Base-by-base conservation (phyloP, 1,140 invertebrate species). In the Diorhabda carinulata region DNA sequence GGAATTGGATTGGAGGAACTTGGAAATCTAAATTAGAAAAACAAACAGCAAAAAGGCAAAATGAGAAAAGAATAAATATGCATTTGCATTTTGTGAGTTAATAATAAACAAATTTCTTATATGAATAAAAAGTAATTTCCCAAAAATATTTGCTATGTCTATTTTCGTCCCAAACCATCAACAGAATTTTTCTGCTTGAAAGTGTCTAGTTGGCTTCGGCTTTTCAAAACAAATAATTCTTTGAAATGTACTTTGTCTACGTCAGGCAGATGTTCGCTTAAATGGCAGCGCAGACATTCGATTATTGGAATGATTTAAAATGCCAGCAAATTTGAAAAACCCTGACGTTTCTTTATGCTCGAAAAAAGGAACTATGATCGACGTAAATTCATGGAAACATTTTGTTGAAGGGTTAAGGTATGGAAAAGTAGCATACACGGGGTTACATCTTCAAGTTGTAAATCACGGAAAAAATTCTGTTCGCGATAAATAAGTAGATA, bases 301-400 rank as follows among this genome's bases (percentile, higher is more conserved):
- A 60, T 60, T 60, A 40, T 60, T 60, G 59, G 42, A 60, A 60
- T 60, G 59, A 60, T 60, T 60, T 25, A 43, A 7, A 60, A 10
- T 40, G 10, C 42, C 10, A 60, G 42, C 25, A 25, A 9, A 10
- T 60, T 60, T 43, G 59, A 40, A 10, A 60, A 6, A 60, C 10
- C 10, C 6, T 40, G 10, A 25, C 42, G 59, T 2, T 40, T 60
- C 59, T 7, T 60, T 40, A 60, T 10, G 7, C 25, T 60, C 25
- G 6, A 9, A 60, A 60, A 6, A 6, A 10, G 25, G 2, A 43
- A 25, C 6, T 60, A 60, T 10, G 7, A 7, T 4, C 10, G 41
- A 44, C 62, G 61, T 10, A 45, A 41, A 8, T 68, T 52, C 4
- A 8, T n/a, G n/a, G 6, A 6, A 52, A 8, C 6, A 8, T 52